phyloP scores from a whole-genome alignment of 2,888 invertebrate species.

The Torymus tubicola region DNA sequence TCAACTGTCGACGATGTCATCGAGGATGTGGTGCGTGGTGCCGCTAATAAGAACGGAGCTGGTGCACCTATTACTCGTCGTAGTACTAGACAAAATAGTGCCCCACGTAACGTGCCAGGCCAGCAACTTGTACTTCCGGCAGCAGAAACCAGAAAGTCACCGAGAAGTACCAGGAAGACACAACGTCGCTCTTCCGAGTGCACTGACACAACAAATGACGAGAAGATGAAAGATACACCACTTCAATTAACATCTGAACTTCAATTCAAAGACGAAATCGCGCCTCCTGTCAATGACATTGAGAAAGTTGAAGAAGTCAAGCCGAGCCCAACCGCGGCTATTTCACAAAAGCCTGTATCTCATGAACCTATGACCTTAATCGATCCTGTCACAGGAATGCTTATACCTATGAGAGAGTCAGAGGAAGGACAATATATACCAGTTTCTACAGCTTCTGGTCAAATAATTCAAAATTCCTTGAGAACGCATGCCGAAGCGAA shows the following conservation, averaged over 20 bases:
- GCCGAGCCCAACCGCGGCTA: slow-evolving; percentile 47
- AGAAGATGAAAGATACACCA: slow-evolving; percentile 66
- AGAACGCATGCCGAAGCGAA: slow-evolving; percentile 64
- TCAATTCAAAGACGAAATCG: slow-evolving; percentile 30
- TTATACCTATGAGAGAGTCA: slow-evolving; percentile 84
- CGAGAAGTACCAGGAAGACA: slow-evolving; percentile 81
- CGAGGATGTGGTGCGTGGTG: slow-evolving; percentile 90
- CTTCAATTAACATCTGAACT: slow-evolving; percentile 11
- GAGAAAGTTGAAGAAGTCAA: slow-evolving; percentile 63
- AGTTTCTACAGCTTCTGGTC: slow-evolving; percentile 74
- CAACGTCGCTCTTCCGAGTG: slow-evolving; percentile 83
- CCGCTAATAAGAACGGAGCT: slow-evolving; percentile 75
- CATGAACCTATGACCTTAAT: slow-evolving; percentile 83
- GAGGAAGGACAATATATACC: slow-evolving; percentile 85
- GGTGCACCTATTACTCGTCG: slow-evolving; percentile 78
- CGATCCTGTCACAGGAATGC: slow-evolving; percentile 85
- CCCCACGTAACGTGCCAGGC: slow-evolving; percentile 64
- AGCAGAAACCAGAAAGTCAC: slow-evolving; percentile 79
- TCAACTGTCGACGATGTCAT: slow-evolving; percentile 92
- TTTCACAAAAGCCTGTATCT: slow-evolving; percentile 65
- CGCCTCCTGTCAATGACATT: slow-evolving; percentile 58
- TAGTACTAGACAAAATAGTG: slow-evolving; percentile 78
- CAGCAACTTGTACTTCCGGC: slow-evolving; percentile 66
- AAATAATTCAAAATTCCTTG: slow-evolving; percentile 61
- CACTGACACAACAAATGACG: slow-evolving; percentile 81